phyloP scores from a whole-genome alignment of 2,797 vertebrate genomes.

The Onychomys arenicola region DNA sequence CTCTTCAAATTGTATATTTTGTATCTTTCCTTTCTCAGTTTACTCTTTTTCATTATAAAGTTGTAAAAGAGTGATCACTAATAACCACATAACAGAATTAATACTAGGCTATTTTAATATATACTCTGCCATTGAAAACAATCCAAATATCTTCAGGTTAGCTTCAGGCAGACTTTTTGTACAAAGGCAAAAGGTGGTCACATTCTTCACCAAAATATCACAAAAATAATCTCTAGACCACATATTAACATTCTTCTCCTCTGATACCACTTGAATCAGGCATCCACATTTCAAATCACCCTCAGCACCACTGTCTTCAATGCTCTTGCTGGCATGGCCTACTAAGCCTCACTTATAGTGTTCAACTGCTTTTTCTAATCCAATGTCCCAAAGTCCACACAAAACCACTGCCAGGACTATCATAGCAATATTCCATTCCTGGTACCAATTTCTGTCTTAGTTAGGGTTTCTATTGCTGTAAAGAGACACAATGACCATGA shows the following conservation, averaged over 20 bases:
- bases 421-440: fast-evolving
- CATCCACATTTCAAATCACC: background rate
- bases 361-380: background rate
- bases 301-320: background rate
- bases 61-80: too few species aligned
- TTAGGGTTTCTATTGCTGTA: background rate
- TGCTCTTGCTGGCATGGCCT: background rate
- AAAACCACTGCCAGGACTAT: background rate
- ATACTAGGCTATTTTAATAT: background rate
- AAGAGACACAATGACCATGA: background rate
- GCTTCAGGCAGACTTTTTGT: too few species aligned
- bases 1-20: too few species aligned
- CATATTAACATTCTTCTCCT: background rate
- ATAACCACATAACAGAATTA: background rate
- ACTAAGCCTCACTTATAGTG: too few species aligned
- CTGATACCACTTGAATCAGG: background rate
- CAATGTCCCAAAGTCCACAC: background rate
- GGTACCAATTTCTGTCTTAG: background rate
- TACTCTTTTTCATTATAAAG: too few species aligned
- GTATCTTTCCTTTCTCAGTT: too few species aligned
- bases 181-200: too few species aligned
- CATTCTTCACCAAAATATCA: too few species aligned
- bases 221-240: background rate
- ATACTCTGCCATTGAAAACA: background rate
- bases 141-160: background rate